These are phyloP conservation scores for Aradophagus sp. DNA, from an alignment of 1,140 invertebrate genomes.

Conservation along the genomic window DNA sequence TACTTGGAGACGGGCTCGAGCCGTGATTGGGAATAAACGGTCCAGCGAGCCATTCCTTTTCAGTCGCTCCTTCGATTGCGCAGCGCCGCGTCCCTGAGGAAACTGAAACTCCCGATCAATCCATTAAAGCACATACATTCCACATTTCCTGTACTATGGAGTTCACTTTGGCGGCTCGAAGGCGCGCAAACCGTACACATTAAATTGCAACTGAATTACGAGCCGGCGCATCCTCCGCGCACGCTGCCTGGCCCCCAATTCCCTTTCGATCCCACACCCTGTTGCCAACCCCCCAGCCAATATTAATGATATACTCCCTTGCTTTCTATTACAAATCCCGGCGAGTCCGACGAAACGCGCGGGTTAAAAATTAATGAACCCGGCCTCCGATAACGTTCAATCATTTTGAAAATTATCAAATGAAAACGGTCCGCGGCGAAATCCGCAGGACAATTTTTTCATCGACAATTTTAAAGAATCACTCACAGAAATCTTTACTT, in stretches of 20 bases:
- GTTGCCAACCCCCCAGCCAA: slow-evolving; percentile 22
- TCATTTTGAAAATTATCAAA: no score
- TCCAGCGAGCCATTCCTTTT: no score
- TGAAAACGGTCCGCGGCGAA: no score
- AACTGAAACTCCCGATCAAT: slow-evolving; percentile 39
- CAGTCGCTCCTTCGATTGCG: no score
- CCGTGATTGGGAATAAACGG: slow-evolving; percentile 7
- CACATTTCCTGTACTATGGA: slow-evolving; percentile 27
- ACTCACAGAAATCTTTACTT: no score
- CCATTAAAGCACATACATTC: slow-evolving; percentile 40
- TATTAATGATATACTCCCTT: slow-evolving; percentile 41
- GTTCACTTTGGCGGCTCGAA: slow-evolving; percentile 37
- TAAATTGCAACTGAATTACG: slow-evolving; percentile 43
- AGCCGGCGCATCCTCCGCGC: slow-evolving; percentile 14
- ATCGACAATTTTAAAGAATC: no score
- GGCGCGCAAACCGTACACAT: slow-evolving; percentile 34
- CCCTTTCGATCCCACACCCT: no score
- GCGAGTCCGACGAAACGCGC: slow-evolving; percentile 5
- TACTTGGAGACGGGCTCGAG: no score
- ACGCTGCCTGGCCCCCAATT: no score
- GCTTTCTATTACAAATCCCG: slow-evolving; percentile 24
- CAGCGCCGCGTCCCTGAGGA: slow-evolving; percentile 17
- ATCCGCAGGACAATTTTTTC: no score
- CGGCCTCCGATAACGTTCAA: no score
- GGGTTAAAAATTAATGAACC: no score